Evolutionary conservation across 1,140 invertebrate species (phyloP).

Genomic region (Thalassaphorura encarpata): DNA sequence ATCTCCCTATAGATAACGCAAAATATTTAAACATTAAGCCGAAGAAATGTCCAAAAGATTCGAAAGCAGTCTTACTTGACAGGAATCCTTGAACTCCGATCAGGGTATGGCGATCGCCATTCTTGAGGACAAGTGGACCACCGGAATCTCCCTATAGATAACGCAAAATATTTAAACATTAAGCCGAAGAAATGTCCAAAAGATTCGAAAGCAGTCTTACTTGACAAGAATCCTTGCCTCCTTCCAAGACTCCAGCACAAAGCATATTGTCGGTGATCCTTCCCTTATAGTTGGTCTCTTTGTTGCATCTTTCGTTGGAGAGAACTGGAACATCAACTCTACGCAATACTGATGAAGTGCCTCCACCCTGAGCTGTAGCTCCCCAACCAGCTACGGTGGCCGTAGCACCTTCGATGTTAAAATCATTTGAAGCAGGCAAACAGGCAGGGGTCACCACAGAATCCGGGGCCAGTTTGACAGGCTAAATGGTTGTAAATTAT

Average conservation of each 20-base stretch:
- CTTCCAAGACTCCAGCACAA: conserved; percentile 65
- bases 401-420: conserved; percentile 6
- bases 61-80: conserved; percentile 44
- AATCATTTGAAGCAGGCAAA: conserved; percentile 15
- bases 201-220: not conserved
- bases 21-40: not conserved
- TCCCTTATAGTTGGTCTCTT: conserved; percentile 17
- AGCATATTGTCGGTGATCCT: conserved; percentile 41
- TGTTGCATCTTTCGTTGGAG: conserved; percentile 25
- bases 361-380: conserved; percentile 43
- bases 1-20: conserved; percentile 22
- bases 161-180: not conserved
- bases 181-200: not conserved
- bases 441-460: conserved; percentile 12
- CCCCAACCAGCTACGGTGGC: conserved; percentile 48
- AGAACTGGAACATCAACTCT: conserved; percentile 33
- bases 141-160: conserved; percentile 27
- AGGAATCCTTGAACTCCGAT: conserved; percentile 57
- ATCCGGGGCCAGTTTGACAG: not conserved
- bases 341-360: conserved; percentile 35
- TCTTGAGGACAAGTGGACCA: conserved; percentile 22
- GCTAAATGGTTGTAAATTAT: too few relatives aligned
- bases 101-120: conserved; percentile 21
- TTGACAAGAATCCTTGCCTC: conserved; percentile 71
- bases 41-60: not conserved